Base-by-base conservation (phyloP, 1,140 invertebrate species). In the Lasioglossum albipes region DNA sequence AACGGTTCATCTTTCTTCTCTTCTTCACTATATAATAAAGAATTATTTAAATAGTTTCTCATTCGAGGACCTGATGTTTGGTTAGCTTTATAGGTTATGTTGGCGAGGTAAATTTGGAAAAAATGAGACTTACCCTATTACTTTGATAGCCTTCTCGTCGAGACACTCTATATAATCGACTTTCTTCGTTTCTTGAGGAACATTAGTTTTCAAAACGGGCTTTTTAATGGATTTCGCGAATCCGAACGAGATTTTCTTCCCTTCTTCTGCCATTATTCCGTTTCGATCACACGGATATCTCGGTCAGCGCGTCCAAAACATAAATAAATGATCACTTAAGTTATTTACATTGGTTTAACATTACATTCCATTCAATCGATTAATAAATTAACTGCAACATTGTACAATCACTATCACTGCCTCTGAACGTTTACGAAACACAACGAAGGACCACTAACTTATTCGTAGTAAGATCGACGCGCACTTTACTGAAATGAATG, bases 221-320 rank as follows among this genome's bases (percentile, higher is more conserved):
- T 95, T 96, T 89, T 96, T 96, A 57, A 94, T 93, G 1, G 95
- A 94, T 93, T 97, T 97, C 80, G 93, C 95, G 92, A 97, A 97
- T 42, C 96, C 95, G 92, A 97, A 97, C 0, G 96, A 97, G 91
- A 97, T 95, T 89, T 97, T 97, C 80, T 96, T 96, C 84, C 88
- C 81, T 76, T 95, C 94, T 64, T 93, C 93, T 82, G 90, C 87
- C 93, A 94, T 94, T 81, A 75, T 68, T 69, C 22, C 13, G 13
- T 45, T 49, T 74, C 45, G 20, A 22, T 2, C 42, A 22, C 18
- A 31, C 41, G 54, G 52, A 66, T 27, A 36, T 22, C 12, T 2
- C 42, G 18, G 27, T 65, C n/a, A 27, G 31, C 80, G n/a, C n/a
- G 41, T 73, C 45, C 62, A 45, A 18, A 36, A 1, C 2, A 70